Evolutionary conservation across 2,888 invertebrate genomes (phyloP).

Genomic region (Limnephilus marmoratus): DNA sequence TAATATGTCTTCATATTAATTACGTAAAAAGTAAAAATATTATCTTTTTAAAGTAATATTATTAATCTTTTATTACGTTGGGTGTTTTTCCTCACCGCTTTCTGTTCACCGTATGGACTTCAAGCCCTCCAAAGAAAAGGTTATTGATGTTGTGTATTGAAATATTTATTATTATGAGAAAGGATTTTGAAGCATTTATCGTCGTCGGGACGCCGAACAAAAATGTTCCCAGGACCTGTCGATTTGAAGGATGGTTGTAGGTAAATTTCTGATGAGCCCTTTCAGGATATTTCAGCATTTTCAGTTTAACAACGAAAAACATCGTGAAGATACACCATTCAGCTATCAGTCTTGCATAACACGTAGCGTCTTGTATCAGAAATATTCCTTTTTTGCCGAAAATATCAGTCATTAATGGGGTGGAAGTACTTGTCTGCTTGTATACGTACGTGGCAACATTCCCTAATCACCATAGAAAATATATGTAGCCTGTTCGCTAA

Average conservation of each 20-base stretch:
- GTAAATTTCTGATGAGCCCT: slow-evolving; percentile 60
- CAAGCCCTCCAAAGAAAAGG: slow-evolving; percentile 59
- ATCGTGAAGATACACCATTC: slow-evolving; percentile 55
- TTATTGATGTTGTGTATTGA: slow-evolving; percentile 66
- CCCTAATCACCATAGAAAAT: background rate
- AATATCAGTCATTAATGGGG: slow-evolving; percentile 36
- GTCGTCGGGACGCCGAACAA: slow-evolving; percentile 56
- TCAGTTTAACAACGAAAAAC: slow-evolving; percentile 50
- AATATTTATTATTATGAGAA: slow-evolving; percentile 66
- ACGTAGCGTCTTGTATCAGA: slow-evolving; percentile 36
- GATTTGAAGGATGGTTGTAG: slow-evolving; percentile 65
- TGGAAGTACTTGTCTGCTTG: background rate
- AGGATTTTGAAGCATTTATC: slow-evolving; percentile 65
- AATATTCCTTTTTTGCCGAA: background rate
- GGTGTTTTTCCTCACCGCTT: background rate
- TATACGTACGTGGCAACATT: background rate
- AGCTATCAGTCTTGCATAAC: slow-evolving; percentile 57
- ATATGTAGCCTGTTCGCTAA: background rate
- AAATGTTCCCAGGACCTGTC: slow-evolving; percentile 63
- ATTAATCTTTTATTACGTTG: background rate
- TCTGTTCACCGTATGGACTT: slow-evolving; percentile 49
- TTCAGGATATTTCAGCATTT: slow-evolving; percentile 51
- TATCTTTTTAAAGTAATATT: no score
- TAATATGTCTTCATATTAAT: no score
- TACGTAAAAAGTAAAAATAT: no score